Evolutionary conservation across 2,888 invertebrate genomes (phyloP).

Genomic region (Amblyjoppa proteus): DNA sequence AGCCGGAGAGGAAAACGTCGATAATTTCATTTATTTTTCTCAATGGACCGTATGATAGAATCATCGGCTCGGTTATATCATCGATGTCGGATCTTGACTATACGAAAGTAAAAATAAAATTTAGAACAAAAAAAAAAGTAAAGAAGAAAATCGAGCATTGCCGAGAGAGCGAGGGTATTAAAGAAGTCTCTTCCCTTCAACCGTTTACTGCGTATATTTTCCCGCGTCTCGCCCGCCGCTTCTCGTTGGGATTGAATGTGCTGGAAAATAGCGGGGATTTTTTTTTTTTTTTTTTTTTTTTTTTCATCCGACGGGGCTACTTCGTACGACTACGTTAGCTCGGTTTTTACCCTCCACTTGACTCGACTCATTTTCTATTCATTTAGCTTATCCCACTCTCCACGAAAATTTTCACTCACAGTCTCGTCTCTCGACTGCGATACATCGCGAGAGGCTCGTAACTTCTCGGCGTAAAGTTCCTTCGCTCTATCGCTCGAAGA

Average conservation of each 20-base stretch:
- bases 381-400: background rate
- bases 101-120: background rate
- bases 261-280: constrained; percentile 25
- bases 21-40: constrained; percentile 16
- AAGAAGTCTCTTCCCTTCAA: background rate
- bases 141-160: constrained; percentile 8
- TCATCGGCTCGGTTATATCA: background rate
- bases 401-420: background rate
- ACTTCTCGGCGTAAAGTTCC: background rate
- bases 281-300: background rate
- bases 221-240: background rate
- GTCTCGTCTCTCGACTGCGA: background rate
- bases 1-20: background rate
- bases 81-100: background rate
- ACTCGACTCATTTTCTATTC: constrained; percentile 11
- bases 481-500: background rate
- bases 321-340: background rate
- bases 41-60: constrained; percentile 6
- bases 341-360: background rate
- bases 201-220: background rate
- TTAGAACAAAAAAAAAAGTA: background rate
- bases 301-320: background rate
- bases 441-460: background rate
- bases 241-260: constrained; percentile 17
- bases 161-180: background rate